These are phyloP conservation scores for Lamellibrachia satsuma DNA, from an alignment of 2,888 invertebrate species.

Conservation along the genomic window DNA sequence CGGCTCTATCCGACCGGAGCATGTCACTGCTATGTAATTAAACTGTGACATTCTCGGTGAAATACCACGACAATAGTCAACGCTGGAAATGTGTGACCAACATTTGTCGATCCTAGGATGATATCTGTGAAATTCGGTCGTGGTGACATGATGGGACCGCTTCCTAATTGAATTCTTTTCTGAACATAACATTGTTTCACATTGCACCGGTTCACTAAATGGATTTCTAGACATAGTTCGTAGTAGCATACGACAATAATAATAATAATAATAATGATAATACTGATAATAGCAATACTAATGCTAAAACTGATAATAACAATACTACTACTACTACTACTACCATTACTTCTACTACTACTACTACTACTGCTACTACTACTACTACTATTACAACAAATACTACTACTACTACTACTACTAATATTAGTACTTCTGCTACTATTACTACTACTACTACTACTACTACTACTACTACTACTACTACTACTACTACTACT, in stretches of 20 bases:
- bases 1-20: not conserved
- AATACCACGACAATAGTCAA: not conserved
- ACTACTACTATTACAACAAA: no score
- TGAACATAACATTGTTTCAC: not conserved
- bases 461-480: no score
- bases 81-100: not conserved
- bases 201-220: not conserved
- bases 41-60: constrained; percentile 3
- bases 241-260: no score
- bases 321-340: no score
- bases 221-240: not conserved
- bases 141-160: not conserved
- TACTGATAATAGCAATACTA: not conserved
- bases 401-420: no score
- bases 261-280: not conserved
- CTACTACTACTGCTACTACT: no score
- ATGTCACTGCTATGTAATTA: not conserved
- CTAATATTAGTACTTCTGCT: no score
- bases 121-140: not conserved
- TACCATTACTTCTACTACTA: no score
- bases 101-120: not conserved
- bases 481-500: no score
- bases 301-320: no score
- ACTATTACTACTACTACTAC: no score
- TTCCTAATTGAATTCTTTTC: not conserved